phyloP scores from a whole-genome alignment of 2,797 vertebrate species.

The Scolopax bukidnonensis region DNA sequence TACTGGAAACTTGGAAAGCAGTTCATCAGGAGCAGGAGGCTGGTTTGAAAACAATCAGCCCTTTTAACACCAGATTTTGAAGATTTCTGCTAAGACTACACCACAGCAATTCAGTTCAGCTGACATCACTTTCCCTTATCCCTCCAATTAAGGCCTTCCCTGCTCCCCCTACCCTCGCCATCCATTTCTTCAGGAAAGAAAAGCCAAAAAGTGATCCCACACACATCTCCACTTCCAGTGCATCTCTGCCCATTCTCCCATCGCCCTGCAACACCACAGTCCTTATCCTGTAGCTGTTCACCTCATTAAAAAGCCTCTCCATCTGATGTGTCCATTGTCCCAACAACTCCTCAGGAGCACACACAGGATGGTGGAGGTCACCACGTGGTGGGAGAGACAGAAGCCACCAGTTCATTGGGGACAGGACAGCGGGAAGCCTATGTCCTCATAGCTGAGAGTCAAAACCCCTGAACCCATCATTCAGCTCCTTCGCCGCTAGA shows the following conservation, averaged over 20 bases:
- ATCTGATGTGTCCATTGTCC: background rate
- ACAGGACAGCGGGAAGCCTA: accelerated
- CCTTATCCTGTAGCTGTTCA: background rate
- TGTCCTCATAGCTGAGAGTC: accelerated
- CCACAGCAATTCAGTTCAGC: background rate
- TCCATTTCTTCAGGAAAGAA: background rate
- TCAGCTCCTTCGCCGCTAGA: accelerated
- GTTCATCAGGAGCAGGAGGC: background rate
- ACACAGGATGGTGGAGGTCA: background rate
- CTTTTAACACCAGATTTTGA: background rate
- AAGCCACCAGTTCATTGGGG: accelerated
- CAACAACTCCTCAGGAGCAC: background rate
- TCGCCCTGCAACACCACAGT: background rate
- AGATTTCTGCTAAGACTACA: background rate
- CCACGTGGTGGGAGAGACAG: background rate
- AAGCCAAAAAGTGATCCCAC: background rate
- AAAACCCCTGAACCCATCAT: background rate
- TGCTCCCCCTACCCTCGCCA: background rate
- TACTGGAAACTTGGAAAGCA: background rate
- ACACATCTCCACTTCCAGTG: accelerated
- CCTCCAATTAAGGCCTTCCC: background rate
- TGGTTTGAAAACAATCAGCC: background rate
- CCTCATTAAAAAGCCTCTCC: background rate
- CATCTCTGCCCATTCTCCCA: background rate
- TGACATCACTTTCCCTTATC: background rate